Base-by-base conservation (phyloP, 2,888 invertebrate species). In the Onchidella celtica region DNA sequence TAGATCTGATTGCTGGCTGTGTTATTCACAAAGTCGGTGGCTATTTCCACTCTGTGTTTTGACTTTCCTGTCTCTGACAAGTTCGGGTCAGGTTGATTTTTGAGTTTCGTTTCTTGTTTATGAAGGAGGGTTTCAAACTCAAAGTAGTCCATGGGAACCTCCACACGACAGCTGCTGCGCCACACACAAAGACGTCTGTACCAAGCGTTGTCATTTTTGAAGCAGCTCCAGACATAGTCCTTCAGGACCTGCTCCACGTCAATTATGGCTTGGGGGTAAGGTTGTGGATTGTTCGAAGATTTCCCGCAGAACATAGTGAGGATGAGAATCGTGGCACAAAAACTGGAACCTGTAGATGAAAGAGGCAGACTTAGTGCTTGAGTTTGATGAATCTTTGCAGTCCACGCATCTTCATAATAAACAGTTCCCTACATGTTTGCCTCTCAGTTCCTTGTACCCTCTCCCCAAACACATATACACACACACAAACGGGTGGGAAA, bases 61-160 rank as follows among this genome's bases (percentile, higher is more conserved):
- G 3, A 9, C 17, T 34, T 14, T n/a, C 34, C 38, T 24, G 34
- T 34, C 36, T 40, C 68, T 9, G 38, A 38, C 21, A 38, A 36
- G 36, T 68, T 55, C 2, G 68, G 59, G 55, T 59, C 36, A 14
- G 63, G 65, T 24, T 36, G 40, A 1, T 65, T 63, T 17, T 61
- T 55, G 17, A 57, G 77, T 6, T 27, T 21, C 1, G 75, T 21
- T 36, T 40, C 59, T n/a, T 65, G 55, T 24, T 47, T 59, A n/a
- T n/a, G n/a, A 21, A 6, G n/a, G 38, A 77, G 4, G 4, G 70
- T 81, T 27, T 85, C 85, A 34, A 84, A 83, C 36, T 82, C 84
- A 38, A 84, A 85, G 38, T 74, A 85, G 81, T 85, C 84, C 81
- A 84, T 82, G 6, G 85, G 85, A 14, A 85, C 85, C n/a, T 84